Evolutionary conservation across 2,797 vertebrate genomes (phyloP).

Genomic region (Enteromius viviparus): DNA sequence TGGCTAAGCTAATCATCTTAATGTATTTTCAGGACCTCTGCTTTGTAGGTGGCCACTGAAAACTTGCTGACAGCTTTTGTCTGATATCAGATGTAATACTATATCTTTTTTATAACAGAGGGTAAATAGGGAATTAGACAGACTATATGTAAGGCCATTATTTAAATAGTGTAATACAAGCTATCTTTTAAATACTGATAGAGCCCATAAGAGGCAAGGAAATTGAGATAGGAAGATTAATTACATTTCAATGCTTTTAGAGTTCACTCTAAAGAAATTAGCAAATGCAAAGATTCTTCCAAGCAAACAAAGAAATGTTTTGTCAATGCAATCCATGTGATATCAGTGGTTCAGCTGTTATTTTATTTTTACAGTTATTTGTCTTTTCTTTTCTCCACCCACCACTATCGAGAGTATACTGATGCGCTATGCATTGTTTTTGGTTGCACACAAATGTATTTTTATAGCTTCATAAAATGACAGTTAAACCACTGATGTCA

Average conservation of each 20-base stretch:
- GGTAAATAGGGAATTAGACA: not conserved
- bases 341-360: no score
- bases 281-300: not conserved
- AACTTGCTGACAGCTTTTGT: conserved; percentile 1
- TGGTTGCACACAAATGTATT: no score
- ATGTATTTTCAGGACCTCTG: conserved; percentile 55
- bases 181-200: not conserved
- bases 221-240: not conserved
- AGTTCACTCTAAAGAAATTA: not conserved
- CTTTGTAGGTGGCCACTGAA: conserved; percentile 42
- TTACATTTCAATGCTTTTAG: not conserved
- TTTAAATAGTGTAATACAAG: not conserved
- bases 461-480: no score
- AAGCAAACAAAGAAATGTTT: not conserved
- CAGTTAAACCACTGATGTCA: no score
- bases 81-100: conserved; percentile 19
- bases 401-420: no score
- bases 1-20: conserved; percentile 77
- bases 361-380: no score
- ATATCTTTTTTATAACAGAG: not conserved
- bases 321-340: not conserved
- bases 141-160: not conserved
- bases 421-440: no score
- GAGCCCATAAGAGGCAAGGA: not conserved
- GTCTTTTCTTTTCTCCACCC: no score